Base-by-base conservation (phyloP, 2,113 vertebrate species). In the Dascyllus trimaculatus region DNA sequence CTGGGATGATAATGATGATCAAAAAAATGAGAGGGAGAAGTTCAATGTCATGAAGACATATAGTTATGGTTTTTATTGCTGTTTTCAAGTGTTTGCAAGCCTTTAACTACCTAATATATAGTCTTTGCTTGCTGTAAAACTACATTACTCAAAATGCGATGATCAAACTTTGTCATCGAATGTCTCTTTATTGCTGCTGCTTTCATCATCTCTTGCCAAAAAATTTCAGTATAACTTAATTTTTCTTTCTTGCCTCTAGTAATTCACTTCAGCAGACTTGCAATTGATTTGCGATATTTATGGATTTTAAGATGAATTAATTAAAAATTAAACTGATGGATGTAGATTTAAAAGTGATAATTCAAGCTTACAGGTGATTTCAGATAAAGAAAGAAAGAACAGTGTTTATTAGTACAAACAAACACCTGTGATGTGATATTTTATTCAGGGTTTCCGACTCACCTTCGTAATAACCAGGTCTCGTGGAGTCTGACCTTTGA, bases 401-500 rank as follows among this genome's bases (percentile, higher is more conserved):
- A 13, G 40, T 43, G 13, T 43, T 35, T 10, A 35, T 35, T 43
- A 13, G 2, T 15, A 43, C 13, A 13, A 15, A 43, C 32, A 15
- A 15, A 43, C 13, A 43, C 2, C 40, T 43, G 40, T 43, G 40
- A 43, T 51, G 29, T 56, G 24, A 75, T 63, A 38, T 58, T 80
- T 67, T 32, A 71, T 58, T 48, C 21, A 67, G 11, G 24, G 22
- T 60, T 48, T 71, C 56, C 1, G 1, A 25, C 53, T 53, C 64
- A 75, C 40, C 54, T 71, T 87, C 40, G 52, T 58, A 46, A 52
- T 64, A 64, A 82, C 26, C 2, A 51, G 21, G 54, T 54, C 78
- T 51, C 35, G 19, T 53, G 40, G 67, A 14, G 35, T 71, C 48
- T 74, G 87, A 89, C 84, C 75, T 85, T 76, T 84, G 10, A 64